phyloP scores from a whole-genome alignment of 2,888 invertebrate genomes.

The Coelogynopora nodosa region DNA sequence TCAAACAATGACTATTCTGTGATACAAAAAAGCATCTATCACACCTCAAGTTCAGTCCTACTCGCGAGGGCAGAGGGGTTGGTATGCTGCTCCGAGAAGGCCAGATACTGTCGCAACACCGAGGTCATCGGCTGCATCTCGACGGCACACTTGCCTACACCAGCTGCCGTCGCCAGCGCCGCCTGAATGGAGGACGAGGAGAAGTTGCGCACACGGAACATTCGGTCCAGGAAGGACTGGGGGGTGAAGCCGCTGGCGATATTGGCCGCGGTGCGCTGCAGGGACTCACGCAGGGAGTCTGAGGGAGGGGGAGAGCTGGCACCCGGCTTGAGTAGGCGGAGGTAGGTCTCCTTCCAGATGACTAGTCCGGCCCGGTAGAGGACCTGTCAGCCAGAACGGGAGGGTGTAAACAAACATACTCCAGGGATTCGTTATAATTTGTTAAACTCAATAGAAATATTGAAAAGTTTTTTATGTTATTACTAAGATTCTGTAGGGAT shows the following conservation, averaged over 20 bases:
- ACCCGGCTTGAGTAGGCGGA: not conserved
- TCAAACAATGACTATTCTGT: too few relatives aligned
- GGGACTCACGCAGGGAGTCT: not conserved
- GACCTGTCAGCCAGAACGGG: not conserved
- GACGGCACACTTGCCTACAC: not conserved
- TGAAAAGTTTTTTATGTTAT: too few relatives aligned
- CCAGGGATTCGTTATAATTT: too few relatives aligned
- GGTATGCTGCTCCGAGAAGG: not conserved
- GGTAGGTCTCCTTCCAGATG: constrained; percentile 33
- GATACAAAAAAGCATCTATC: too few relatives aligned
- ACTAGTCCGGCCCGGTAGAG: constrained; percentile 27
- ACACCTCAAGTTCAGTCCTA: not conserved
- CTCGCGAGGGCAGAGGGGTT: constrained; percentile 22
- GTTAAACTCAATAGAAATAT: too few relatives aligned
- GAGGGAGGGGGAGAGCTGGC: not conserved
- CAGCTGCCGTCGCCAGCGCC: not conserved
- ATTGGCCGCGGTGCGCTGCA: not conserved
- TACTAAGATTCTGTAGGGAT: too few relatives aligned
- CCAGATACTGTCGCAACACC: not conserved
- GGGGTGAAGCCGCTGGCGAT: constrained; percentile 24
- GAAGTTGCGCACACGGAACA: constrained; percentile 31
- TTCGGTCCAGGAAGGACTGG: constrained; percentile 27
- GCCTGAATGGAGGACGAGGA: not conserved
- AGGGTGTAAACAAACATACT: too few relatives aligned
- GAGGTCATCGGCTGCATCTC: constrained; percentile 4